Base-by-base conservation (phyloP, 2,888 invertebrate genomes). In the Odontothrips loti region DNA sequence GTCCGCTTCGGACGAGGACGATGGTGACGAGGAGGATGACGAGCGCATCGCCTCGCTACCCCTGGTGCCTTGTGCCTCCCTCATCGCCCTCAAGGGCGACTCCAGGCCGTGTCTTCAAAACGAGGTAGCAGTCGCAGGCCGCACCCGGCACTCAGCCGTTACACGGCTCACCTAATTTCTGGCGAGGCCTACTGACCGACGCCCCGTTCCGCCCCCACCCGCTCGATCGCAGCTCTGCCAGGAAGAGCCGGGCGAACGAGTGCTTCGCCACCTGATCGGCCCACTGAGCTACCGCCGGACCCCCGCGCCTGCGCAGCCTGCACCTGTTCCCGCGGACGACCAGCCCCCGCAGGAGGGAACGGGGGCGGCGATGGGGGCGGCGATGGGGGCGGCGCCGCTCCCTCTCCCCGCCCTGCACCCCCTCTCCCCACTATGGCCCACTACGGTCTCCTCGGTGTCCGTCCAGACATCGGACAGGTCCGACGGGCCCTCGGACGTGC, bases 1-100 rank as follows among this genome's bases (percentile, higher is more conserved):
- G 20, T 43, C 34, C 34, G 6, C 34, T 4, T 58, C 58, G 15
- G 58, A 58, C 58, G 58, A 58, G 58, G 58, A 58, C 12, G 68
- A 75, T 1, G 58, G 34, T 43, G 34, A 43, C 58, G 58, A 20
- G 58, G 58, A 15, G 58, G 58, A 58, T 6, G 17, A 15, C 58
- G 58, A 58, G 20, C 34, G 34, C 34, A 43, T 43, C 34, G 34
- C 2, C 34, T 43, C 20, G n/a, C 68, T n/a, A 6, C 12, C 27
- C 11, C 68, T 75, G 68, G 23, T 12, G 68, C 6, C 12, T 8
- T 75, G 68, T 10, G 68, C 68, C 27, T 75, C 68, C 4, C 68
- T 75, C 68, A 75, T 75, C 68, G 68, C 68, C 27, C 12, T 75
- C 27, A 75, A 2, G 68, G 68, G 68, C 23, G 68, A 75, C 68